Evolutionary conservation across 2,888 invertebrate genomes (phyloP).

Genomic region (Epistrophe eligans): DNA sequence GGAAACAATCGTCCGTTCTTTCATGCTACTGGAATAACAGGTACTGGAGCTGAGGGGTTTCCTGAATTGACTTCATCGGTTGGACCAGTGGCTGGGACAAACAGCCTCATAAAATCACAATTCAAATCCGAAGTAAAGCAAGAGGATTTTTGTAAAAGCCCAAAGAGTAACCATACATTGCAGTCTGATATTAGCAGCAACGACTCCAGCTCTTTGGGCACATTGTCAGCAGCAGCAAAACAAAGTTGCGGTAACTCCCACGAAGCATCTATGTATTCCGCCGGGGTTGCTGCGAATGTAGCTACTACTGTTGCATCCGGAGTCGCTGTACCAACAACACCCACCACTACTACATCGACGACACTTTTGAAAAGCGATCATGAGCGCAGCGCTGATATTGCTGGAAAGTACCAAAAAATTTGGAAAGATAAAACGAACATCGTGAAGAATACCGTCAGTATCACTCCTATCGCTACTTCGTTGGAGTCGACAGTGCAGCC

Average conservation of each 20-base stretch:
- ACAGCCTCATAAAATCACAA: slow-evolving; percentile 76
- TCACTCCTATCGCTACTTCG: slow-evolving; percentile 80
- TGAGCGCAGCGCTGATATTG: slow-evolving; percentile 78
- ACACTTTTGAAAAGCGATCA: slow-evolving; percentile 16
- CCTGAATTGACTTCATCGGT: slow-evolving; percentile 62
- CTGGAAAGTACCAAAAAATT: slow-evolving; percentile 83
- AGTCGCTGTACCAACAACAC: slow-evolving; percentile 72
- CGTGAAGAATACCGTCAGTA: slow-evolving; percentile 81
- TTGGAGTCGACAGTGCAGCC: slow-evolving; percentile 80
- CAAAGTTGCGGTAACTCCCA: slow-evolving; percentile 48
- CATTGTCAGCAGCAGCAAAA: slow-evolving; percentile 82
- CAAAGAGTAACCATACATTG: slow-evolving; percentile 84
- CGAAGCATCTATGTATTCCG: slow-evolving; percentile 52
- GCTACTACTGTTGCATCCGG: slow-evolving; percentile 68
- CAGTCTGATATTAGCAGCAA: slow-evolving; percentile 75
- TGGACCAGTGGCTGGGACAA: slow-evolving; percentile 34
- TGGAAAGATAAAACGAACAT: slow-evolving; percentile 83
- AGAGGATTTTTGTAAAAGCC: slow-evolving; percentile 86
- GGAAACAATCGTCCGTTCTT: slow-evolving; percentile 60
- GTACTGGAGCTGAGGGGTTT: slow-evolving; percentile 57
- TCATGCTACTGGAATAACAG: slow-evolving; percentile 52
- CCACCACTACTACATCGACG: neutral
- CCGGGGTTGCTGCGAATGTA: slow-evolving; percentile 45
- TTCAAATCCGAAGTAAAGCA: slow-evolving; percentile 78
- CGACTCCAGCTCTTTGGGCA: slow-evolving; percentile 87